phyloP scores from a whole-genome alignment of 2,797 vertebrate species.

The Micrastur ruficollis region DNA sequence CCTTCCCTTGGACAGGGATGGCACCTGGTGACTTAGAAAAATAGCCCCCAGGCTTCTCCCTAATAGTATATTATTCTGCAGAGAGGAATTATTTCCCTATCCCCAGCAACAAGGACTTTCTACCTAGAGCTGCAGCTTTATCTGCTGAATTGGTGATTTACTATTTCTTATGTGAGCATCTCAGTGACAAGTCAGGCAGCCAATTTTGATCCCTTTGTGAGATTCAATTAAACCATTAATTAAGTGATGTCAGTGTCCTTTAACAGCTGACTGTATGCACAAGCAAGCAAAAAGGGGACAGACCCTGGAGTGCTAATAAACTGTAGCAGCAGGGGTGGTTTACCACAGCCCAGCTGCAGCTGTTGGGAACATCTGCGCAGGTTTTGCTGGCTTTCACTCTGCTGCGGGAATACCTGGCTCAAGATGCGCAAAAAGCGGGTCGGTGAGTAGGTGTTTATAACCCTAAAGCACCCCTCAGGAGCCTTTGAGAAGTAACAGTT shows the following conservation, averaged over 20 bases:
- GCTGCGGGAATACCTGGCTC: not conserved
- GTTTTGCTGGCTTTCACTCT: not conserved
- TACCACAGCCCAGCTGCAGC: not conserved
- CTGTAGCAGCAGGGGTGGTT: conserved; percentile 17
- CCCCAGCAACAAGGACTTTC: not conserved
- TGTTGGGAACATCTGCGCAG: not conserved
- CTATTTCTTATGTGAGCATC: not conserved
- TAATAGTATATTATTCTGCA: not conserved
- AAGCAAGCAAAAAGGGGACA: not conserved
- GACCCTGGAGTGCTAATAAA: conserved; percentile 15
- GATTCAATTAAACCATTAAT: conserved; percentile 53
- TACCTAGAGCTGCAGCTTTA: not conserved
- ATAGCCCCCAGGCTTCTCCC: not conserved
- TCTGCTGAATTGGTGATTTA: conserved; percentile 29
- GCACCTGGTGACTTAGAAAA: not conserved
- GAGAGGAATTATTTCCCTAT: not conserved
- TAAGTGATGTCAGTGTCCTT: conserved; percentile 54
- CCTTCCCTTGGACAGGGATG: not conserved
- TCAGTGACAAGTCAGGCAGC: not conserved
- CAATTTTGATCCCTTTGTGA: conserved; percentile 27
- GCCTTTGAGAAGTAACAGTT: not conserved
- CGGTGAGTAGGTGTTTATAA: not conserved
- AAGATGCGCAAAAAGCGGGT: not conserved
- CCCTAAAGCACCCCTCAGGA: not conserved
- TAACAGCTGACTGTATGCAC: conserved; percentile 11